Percentiles rank a stretch among this genome's conserved stretches.
phyloP scores from a whole-genome alignment of 2,797 vertebrate species.

The Nasua narica region DNA sequence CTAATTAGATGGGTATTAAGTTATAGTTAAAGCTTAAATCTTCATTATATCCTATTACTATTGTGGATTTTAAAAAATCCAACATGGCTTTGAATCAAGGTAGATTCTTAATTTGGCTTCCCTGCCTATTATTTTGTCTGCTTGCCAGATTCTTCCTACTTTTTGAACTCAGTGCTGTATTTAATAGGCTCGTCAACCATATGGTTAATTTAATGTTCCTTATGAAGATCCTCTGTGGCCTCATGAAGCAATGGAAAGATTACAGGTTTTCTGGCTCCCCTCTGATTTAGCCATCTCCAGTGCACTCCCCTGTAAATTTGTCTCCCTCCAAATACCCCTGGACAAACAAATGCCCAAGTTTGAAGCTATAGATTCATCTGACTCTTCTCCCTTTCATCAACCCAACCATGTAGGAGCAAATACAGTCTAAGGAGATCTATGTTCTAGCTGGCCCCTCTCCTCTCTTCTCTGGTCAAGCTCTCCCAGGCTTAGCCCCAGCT shows the following conservation, averaged over 20 bases:
- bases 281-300: not conserved
- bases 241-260: not conserved
- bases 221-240: not conserved
- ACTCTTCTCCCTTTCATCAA: no score
- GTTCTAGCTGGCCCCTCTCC: not conserved
- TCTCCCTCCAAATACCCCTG: not conserved
- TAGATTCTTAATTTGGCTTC: conserved; percentile 22
- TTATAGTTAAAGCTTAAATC: conserved; percentile 57
- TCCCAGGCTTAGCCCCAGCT: not conserved
- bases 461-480: rapidly evolving
- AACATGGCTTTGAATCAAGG: conserved; percentile 36
- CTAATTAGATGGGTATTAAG: conserved; percentile 49
- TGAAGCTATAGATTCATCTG: not conserved
- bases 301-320: rapidly evolving
- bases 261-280: rapidly evolving
- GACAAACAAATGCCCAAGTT: no score
- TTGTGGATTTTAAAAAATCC: conserved; percentile 27
- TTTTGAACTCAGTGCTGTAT: not conserved
- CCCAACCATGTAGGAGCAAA: not conserved
- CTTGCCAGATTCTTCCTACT: not conserved
- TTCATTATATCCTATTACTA: conserved; percentile 46
- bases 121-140: conserved; percentile 1
- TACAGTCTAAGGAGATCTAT: not conserved
- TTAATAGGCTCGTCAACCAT: not conserved
- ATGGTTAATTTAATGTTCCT: not conserved